phyloP scores from a whole-genome alignment of 2,113 vertebrate genomes.

The Rutilus rutilus region DNA sequence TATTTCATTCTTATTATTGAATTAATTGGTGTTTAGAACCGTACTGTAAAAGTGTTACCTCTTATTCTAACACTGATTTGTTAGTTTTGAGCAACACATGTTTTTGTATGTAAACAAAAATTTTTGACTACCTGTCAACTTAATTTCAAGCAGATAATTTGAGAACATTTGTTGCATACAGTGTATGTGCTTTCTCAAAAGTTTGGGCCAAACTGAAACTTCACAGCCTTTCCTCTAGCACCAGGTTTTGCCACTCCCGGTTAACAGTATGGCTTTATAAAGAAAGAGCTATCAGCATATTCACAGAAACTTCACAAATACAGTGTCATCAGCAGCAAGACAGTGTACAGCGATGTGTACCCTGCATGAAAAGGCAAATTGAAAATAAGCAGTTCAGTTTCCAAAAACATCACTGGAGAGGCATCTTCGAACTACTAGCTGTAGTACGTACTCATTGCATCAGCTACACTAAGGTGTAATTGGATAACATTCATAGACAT shows the following conservation, averaged over 20 bases:
- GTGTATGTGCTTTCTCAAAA: constrained; percentile 4
- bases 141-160: not conserved
- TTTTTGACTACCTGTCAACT: not conserved
- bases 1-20: not conserved
- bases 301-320: constrained; percentile 48
- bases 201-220: not conserved
- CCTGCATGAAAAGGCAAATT: constrained; percentile 66
- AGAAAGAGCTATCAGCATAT: constrained; percentile 36
- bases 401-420: constrained; percentile 2
- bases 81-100: not conserved
- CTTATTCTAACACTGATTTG: constrained; percentile 30
- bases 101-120: not conserved
- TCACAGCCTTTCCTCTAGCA: constrained; percentile 42
- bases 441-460: constrained; percentile 32
- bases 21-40: not conserved
- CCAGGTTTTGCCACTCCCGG: constrained; percentile 61
- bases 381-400: constrained; percentile 64
- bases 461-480: constrained; percentile 28
- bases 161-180: constrained; percentile 2
- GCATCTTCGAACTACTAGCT: constrained; percentile 21
- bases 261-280: constrained; percentile 48
- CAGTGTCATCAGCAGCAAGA: constrained; percentile 64
- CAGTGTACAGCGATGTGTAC: constrained; percentile 57
- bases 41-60: not conserved
- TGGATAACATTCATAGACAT: constrained; percentile 38